Base-by-base conservation (phyloP, 37 sponge, comb jelly and placozoan genomes). In the Ephydatia muelleri region DNA sequence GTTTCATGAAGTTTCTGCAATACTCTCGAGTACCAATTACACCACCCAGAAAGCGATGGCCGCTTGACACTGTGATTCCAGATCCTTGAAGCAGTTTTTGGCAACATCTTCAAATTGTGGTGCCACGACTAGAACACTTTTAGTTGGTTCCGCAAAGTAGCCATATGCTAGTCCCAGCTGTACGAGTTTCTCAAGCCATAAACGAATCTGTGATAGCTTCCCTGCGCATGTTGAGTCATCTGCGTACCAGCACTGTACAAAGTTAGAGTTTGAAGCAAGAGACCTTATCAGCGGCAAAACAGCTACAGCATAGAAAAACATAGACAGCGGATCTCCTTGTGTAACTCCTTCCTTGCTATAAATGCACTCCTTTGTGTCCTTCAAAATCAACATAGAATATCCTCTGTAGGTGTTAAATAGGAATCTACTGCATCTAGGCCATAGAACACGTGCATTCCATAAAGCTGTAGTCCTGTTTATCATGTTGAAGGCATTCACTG, bases 321-420 rank as follows among this genome's bases (percentile, higher is more conserved):
- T n/a, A n/a, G n/a, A n/a, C n/a, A n/a, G n/a, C n/a, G n/a, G n/a
- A n/a, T n/a, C n/a, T n/a, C n/a, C n/a, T n/a, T n/a, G n/a, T n/a
- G n/a, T n/a, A n/a, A n/a, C 85, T 34, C 85, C 85, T 34, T 85
- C 85, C 72, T 70, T 85, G 70, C 85, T 85, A n/a, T 73, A 57
- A 49, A 83, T 14, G 21, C 23, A 19, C 57, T 82, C 72, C 28
- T 22, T 19, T 23, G 76, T 13, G 6, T 77, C 77, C n/a, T 65
- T 43, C 19, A 79, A 40, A 30, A 85, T 47, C 9, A 79, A 72
- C 34, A 49, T 30, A 29, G 80, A 69, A 85, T 71, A 39, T 22
- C 79, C 80, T 28, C 35, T 70, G 67, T 85, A 85, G 72, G 72
- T 72, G 49, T 85, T 85, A 64, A 78, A 78, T 47, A 85, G 72